Evolutionary conservation across 92 coral and sea anemone species (phyloP).

Genomic region (Epizoanthus rinbou): DNA sequence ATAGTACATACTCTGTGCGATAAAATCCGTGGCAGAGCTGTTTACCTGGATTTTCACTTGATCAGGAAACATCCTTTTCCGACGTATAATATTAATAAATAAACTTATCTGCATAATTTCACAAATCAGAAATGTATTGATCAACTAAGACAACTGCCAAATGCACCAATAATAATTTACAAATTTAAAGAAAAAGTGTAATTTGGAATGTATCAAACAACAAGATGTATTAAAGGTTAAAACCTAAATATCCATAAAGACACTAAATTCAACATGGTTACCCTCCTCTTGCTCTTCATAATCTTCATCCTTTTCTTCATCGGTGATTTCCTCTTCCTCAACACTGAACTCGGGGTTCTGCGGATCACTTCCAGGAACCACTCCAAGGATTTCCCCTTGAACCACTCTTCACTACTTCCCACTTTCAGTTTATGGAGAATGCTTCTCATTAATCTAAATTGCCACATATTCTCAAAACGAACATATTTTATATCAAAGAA

Average conservation of each 20-base stretch:
- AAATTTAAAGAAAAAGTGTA: no score
- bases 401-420: slow-evolving; percentile 20
- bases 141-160: no score
- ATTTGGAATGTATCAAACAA: no score
- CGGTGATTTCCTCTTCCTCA: neutral
- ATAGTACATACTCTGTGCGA: slow-evolving; percentile 20
- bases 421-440: slow-evolving; percentile 25
- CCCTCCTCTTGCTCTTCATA: neutral
- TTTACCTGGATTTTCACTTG: slow-evolving; percentile 28
- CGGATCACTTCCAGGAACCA: slow-evolving; percentile 8
- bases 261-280: no score
- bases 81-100: no score
- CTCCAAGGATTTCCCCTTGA: slow-evolving; percentile 13
- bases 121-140: no score
- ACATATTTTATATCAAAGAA: slow-evolving; percentile 14
- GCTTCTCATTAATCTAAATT: slow-evolving; percentile 1
- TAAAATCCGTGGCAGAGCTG: slow-evolving; percentile 28
- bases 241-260: no score
- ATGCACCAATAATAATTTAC: no score
- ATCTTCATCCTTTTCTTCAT: slow-evolving; percentile 16
- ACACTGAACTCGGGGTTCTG: slow-evolving; percentile 28
- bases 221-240: no score
- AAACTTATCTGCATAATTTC: no score
- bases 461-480: slow-evolving; percentile 16
- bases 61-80: slow-evolving; percentile 10